Evolutionary conservation across 2,888 invertebrate genomes (phyloP).

Genomic region (Zelleria hepariella): DNA sequence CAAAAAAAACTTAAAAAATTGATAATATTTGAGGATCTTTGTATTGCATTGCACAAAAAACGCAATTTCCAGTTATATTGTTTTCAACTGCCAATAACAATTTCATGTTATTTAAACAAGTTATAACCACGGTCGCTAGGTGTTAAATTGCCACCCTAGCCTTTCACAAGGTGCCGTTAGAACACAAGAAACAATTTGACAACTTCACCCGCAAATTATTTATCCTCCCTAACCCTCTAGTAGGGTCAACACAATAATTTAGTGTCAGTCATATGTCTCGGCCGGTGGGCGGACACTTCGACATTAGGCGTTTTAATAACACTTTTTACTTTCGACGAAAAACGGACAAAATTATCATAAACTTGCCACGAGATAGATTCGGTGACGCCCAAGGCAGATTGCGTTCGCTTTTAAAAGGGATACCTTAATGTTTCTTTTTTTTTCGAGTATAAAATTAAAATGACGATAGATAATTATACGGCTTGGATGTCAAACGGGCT

Average conservation of each 20-base stretch:
- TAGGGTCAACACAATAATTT: constrained; percentile 27
- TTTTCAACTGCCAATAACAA: too few relatives aligned
- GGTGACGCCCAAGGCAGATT: constrained; percentile 11
- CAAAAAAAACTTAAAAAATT: too few relatives aligned
- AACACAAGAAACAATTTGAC: too few relatives aligned
- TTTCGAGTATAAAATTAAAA: not conserved
- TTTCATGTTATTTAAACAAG: too few relatives aligned
- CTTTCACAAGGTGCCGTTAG: too few relatives aligned
- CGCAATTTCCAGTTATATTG: too few relatives aligned
- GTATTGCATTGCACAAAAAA: too few relatives aligned
- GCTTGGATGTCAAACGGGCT: not conserved
- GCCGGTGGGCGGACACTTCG: constrained; percentile 37
- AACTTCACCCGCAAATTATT: too few relatives aligned
- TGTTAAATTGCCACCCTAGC: too few relatives aligned
- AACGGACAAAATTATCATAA: constrained; percentile 15
- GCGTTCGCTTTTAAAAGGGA: not conserved
- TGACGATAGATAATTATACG: not conserved
- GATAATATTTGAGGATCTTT: too few relatives aligned
- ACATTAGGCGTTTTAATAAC: constrained; percentile 30
- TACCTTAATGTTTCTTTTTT: not conserved
- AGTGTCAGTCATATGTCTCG: constrained; percentile 34
- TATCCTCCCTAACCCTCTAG: too few relatives aligned
- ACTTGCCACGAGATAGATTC: constrained; percentile 11
- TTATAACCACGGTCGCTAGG: too few relatives aligned
- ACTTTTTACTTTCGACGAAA: constrained; percentile 13